A percentile compares a stretch with the other conserved stretches of the same genome.
phyloP scores from a whole-genome alignment of 2,797 vertebrate genomes.

The Cheirogaleus major region DNA sequence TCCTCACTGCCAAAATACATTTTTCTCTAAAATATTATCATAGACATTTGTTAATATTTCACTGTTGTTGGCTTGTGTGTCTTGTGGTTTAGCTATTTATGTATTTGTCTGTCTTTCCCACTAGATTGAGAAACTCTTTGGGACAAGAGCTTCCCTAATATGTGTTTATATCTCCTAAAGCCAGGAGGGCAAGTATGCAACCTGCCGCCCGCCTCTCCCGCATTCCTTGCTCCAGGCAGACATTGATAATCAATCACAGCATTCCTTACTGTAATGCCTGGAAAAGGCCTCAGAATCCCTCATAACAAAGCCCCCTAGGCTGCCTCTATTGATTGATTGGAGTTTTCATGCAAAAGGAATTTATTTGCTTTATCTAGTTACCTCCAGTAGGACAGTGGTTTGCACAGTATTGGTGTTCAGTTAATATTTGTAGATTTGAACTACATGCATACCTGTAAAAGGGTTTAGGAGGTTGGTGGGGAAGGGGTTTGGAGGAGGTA shows the following conservation, averaged over 20 bases:
- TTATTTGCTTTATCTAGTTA: neutral
- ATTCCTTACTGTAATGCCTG: neutral
- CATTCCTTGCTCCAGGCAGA: slow-evolving; percentile 19
- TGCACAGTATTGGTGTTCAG: neutral
- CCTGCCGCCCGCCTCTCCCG: neutral
- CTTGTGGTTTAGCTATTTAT: slow-evolving; percentile 26
- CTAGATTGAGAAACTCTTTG: slow-evolving; percentile 48
- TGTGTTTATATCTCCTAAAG: neutral
- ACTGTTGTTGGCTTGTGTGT: neutral
- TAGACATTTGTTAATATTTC: slow-evolving; percentile 50
- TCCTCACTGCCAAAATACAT: slow-evolving; percentile 33
- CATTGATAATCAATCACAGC: neutral
- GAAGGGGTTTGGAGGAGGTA: neutral
- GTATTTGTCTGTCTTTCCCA: slow-evolving; percentile 35
- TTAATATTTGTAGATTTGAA: slow-evolving; percentile 35
- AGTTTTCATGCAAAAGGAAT: slow-evolving; percentile 9
- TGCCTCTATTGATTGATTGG: neutral
- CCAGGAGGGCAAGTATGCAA: neutral
- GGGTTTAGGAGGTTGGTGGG: neutral
- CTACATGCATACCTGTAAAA: neutral
- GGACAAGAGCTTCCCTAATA: neutral
- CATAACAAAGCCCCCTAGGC: neutral
- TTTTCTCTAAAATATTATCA: neutral
- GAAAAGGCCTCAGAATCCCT: slow-evolving; percentile 32
- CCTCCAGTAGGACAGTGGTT: neutral